Evolutionary conservation across 2,888 invertebrate genomes (phyloP), one percentile per base, ranked within the genome.

Genomic region (Tiliacea citrago): DNA sequence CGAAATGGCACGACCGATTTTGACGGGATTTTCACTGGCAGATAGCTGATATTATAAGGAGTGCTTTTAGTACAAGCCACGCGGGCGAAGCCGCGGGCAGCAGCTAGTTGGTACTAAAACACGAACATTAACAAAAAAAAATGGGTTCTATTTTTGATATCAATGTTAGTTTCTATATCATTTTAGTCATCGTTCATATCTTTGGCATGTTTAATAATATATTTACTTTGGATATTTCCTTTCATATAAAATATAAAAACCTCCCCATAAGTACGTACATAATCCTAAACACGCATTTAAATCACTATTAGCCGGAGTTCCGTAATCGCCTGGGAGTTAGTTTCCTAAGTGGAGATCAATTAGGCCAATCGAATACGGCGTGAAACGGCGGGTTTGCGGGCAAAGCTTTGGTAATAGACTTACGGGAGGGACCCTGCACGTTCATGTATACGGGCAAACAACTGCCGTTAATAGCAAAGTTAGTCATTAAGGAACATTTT

Each of bases 321-420:
- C 79, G 86, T 90, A 91, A 89, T 90, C 93, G 85, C 89, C 85
- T 74, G 90, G 91, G 92, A 92, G 86, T 83, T 83, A 92, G 91
- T 92, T 92, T 87, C 89, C 89, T 93, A 93, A 93, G 92, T 92
- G 92, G 90, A 92, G 92, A 92, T 93, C 93, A 92, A 93, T 94
- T 93, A 93, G 89, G 89, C 82, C 88, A 92, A 93, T 93, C 92
- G 92, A 93, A 91, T 91, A 88, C 90, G 89, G 92, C 88, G 90
- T 86, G 89, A 89, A 91, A 85, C 84, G 83, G 87, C 82, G 88
- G 89, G 86, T 83, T 87, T 88, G 89, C 72, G 89, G 91, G 85
- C 77, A 84, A 86, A 82, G 81, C 77, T 70, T 73, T 76, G 78
- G 86, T 88, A 88, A 85, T 87, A 87, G 83, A 87, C 87, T 88